A percentile compares a stretch with the other conserved stretches of the same genome.
These are phyloP conservation scores for Myxocyprinus asiaticus DNA, from an alignment of 2,113 vertebrate species.

Conservation along the genomic window DNA sequence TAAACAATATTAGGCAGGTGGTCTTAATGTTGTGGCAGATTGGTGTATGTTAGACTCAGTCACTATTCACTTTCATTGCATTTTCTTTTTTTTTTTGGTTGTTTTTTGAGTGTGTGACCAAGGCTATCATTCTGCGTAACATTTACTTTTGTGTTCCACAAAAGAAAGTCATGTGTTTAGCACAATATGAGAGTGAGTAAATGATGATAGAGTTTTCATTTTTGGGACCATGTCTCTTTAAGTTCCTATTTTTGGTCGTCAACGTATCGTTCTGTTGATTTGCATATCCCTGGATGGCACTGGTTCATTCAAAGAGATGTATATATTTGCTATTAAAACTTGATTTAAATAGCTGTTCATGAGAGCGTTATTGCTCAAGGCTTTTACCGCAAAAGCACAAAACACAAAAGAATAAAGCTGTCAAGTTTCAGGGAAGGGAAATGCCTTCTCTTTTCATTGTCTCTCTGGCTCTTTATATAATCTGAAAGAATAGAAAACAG, in stretches of 20 bases:
- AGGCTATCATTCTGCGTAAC: too few relatives aligned
- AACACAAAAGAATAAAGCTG: slow-evolving; percentile 29
- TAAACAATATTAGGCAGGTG: too few relatives aligned
- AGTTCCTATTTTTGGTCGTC: slow-evolving; percentile 19
- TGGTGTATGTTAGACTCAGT: too few relatives aligned
- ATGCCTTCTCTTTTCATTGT: slow-evolving; percentile 34
- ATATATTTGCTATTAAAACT: slow-evolving; percentile 48
- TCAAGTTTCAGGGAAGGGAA: slow-evolving; percentile 8
- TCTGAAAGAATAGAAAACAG: slow-evolving; percentile 53
- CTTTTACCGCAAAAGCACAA: slow-evolving; percentile 41
- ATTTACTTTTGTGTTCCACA: too few relatives aligned
- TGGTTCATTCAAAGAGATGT: slow-evolving; percentile 46
- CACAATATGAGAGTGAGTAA: too few relatives aligned
- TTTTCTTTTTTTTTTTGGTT: too few relatives aligned
- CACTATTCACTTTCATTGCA: too few relatives aligned
- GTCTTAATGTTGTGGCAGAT: too few relatives aligned
- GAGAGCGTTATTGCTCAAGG: slow-evolving; percentile 47
- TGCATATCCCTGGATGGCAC: slow-evolving; percentile 24
- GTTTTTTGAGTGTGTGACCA: too few relatives aligned
- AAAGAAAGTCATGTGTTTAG: too few relatives aligned
- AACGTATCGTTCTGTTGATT: slow-evolving; percentile 37
- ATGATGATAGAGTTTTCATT: too few relatives aligned
- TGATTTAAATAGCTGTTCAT: slow-evolving; percentile 34
- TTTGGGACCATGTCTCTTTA: slow-evolving; percentile 19
- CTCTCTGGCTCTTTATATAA: slow-evolving; percentile 44